phyloP scores from a whole-genome alignment of 2,888 invertebrate genomes.

The Acheta domesticus region DNA sequence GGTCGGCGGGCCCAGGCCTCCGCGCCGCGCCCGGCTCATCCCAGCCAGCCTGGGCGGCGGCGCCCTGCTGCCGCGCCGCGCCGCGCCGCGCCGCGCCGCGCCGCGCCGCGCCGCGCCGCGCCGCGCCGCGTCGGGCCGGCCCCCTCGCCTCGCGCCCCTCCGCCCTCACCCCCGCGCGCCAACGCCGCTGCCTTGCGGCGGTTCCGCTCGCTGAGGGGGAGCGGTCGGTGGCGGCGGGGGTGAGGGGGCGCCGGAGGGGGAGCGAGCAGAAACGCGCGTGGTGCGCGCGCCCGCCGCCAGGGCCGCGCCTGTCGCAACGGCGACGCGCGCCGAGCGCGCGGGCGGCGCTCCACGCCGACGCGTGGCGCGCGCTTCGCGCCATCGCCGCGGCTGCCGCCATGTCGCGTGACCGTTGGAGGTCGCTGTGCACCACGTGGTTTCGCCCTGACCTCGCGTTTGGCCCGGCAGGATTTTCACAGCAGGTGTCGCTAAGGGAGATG shows the following conservation, averaged over 20 bases:
- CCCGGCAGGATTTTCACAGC: too few species aligned
- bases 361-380: too few species aligned
- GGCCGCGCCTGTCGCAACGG: background rate
- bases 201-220: background rate
- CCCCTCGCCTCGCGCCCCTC: background rate
- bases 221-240: background rate
- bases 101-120: background rate
- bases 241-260: background rate
- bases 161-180: background rate
- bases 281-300: constrained; percentile 5
- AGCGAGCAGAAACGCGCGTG: background rate
- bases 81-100: background rate
- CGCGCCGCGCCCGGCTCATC: background rate
- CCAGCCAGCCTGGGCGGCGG: background rate
- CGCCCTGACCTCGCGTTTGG: too few species aligned
- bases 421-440: too few species aligned
- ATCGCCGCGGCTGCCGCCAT: too few species aligned
- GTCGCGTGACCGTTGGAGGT: too few species aligned
- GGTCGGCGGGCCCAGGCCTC: background rate
- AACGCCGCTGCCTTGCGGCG: background rate
- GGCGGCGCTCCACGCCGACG: background rate
- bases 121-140: background rate
- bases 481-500: too few species aligned
- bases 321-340: background rate
- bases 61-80: background rate